Conservation (phyloP, 2,797 vertebrate species). For the Danio tinwini region DNA sequence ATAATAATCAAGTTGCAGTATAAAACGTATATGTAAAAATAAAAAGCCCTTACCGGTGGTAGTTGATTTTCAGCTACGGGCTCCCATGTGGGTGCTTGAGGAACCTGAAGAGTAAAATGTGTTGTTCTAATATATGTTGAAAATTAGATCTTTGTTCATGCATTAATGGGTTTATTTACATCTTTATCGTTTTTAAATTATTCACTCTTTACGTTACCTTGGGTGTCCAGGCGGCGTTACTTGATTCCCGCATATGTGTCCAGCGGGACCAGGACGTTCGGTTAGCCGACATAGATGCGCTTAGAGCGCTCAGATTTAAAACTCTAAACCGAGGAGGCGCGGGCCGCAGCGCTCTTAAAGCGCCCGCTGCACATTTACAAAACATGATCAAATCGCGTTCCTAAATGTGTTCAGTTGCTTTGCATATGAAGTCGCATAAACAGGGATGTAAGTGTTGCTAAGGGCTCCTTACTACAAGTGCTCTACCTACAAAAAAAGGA, state of each 20-base stretch:
- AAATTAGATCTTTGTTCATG: background rate
- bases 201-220: slow-evolving; percentile 70
- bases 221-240: slow-evolving; percentile 50
- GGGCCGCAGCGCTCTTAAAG: slow-evolving; percentile 42
- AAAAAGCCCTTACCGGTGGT: slow-evolving; percentile 68
- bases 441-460: no score
- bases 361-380: background rate
- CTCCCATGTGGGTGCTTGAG: slow-evolving; percentile 74
- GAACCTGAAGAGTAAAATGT: slow-evolving; percentile 69
- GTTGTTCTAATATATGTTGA: background rate
- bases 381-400: slow-evolving; percentile 1
- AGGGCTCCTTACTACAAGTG: background rate
- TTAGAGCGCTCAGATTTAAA: background rate
- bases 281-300: background rate
- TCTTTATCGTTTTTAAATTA: background rate
- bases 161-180: background rate
- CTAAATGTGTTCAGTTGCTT: background rate
- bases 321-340: slow-evolving; percentile 35
- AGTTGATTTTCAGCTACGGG: slow-evolving; percentile 69
- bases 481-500: background rate
- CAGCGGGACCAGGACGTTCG: slow-evolving; percentile 6
- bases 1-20: background rate
- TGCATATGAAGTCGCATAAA: no score
- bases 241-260: slow-evolving; percentile 49
- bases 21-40: background rate